Conservation (phyloP, 2,113 vertebrate genomes). For the Marcusenius ussheri region DNA sequence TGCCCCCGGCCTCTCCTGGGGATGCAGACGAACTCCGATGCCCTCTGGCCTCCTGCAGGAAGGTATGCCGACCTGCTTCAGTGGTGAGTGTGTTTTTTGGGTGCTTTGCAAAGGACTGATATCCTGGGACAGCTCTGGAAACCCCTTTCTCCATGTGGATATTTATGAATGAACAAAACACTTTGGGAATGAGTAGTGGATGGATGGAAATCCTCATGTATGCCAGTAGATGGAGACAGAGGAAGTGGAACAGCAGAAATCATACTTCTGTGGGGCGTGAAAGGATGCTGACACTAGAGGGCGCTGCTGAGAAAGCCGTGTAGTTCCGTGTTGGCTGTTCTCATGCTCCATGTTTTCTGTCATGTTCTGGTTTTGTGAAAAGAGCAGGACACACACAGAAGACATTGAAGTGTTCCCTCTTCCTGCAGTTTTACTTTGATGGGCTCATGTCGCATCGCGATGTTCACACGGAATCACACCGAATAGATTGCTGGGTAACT, state of each 20-base stretch:
- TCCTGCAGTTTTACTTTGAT: neutral
- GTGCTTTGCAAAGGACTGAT: neutral
- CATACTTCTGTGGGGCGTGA: neutral
- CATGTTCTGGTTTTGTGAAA: neutral
- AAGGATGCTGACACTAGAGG: neutral
- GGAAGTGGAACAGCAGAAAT: conserved; percentile 24
- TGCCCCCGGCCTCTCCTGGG: neutral
- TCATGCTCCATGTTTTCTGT: neutral
- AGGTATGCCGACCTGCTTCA: neutral
- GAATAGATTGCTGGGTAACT: neutral
- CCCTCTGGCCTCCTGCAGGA: neutral
- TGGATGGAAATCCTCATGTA: neutral
- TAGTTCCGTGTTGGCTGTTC: neutral
- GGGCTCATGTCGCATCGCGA: neutral
- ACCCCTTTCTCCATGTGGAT: neutral
- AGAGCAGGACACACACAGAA: neutral
- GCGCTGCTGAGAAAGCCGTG: neutral
- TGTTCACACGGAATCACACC: neutral
- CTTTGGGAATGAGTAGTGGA: neutral
- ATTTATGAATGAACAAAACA: neutral
- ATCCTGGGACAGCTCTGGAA: neutral
- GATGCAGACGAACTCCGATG: neutral
- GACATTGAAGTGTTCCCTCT: neutral
- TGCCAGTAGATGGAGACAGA: conserved; percentile 61
- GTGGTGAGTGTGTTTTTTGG: neutral